Conservation (phyloP, 2,888 invertebrate genomes). For the Lymantria monacha region DNA sequence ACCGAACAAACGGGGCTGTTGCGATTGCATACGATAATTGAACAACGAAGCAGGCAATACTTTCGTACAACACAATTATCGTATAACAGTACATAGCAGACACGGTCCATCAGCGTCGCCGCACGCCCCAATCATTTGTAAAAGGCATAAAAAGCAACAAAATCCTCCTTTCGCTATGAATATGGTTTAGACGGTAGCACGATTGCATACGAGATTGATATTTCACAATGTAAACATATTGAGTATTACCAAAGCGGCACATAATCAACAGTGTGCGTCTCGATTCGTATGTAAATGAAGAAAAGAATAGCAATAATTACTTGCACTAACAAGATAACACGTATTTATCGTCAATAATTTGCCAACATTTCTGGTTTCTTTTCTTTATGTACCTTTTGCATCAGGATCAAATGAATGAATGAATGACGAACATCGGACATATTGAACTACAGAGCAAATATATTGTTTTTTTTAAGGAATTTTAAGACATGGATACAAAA, state of each 20-base stretch:
- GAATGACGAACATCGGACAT: slow-evolving; percentile 54
- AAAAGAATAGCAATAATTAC: slow-evolving; percentile 38
- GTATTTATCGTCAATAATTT: slow-evolving; percentile 68
- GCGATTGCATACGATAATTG: slow-evolving; percentile 29
- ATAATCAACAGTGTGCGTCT: slow-evolving; percentile 36
- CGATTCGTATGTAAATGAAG: slow-evolving; percentile 31
- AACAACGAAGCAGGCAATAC: slow-evolving; percentile 39
- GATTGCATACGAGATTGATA: slow-evolving; percentile 40
- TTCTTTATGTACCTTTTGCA: too few relatives aligned
- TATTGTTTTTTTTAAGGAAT: too few relatives aligned
- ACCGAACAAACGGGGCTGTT: slow-evolving; percentile 26
- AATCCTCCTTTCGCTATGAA: slow-evolving; percentile 64
- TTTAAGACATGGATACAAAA: too few relatives aligned
- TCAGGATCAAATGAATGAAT: slow-evolving; percentile 35
- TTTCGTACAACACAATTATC: slow-evolving; percentile 41
- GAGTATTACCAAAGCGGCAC: slow-evolving; percentile 44
- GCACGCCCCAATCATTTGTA: slow-evolving; percentile 38
- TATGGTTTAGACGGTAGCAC: slow-evolving; percentile 54
- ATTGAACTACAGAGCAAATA: slow-evolving; percentile 29
- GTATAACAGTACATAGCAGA: slow-evolving; percentile 54
- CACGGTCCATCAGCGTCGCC: slow-evolving; percentile 54
- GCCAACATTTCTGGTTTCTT: slow-evolving; percentile 71
- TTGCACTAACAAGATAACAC: slow-evolving; percentile 61
- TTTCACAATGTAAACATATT: slow-evolving; percentile 77
- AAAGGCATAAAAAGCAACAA: slow-evolving; percentile 54